Percentiles rank a stretch among this genome's conserved stretches.
Evolutionary conservation across 2,888 invertebrate species (phyloP).

Genomic region (Agonopterix heracliana): DNA sequence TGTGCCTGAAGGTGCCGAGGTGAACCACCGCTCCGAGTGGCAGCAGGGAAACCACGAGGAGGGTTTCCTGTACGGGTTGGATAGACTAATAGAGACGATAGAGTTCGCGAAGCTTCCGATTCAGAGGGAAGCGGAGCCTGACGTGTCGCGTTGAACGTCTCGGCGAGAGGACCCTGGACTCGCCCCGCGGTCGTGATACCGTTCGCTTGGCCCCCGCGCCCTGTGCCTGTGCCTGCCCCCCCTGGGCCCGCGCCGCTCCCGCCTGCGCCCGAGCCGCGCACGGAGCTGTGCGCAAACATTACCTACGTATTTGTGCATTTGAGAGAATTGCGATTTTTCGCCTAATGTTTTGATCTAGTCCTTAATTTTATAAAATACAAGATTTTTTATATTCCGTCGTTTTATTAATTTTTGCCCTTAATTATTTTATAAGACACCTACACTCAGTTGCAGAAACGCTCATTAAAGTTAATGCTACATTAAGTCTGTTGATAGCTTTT

Average conservation of each 20-base stretch:
- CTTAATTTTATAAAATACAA: conserved; percentile 38
- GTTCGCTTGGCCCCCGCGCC: conserved; percentile 29
- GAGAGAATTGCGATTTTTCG: conserved; percentile 58
- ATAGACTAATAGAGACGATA: conserved; percentile 87
- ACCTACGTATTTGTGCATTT: conserved; percentile 48
- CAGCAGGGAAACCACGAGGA: conserved; percentile 97
- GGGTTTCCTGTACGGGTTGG: conserved; percentile 94
- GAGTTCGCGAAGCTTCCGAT: conserved; percentile 48
- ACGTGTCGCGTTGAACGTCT: conserved; percentile 63
- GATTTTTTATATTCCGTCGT: conserved; percentile 21
- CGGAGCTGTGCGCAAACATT: conserved; percentile 51
- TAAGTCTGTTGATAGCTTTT: too few relatives aligned
- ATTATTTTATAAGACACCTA: too few relatives aligned
- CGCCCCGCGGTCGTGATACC: conserved; percentile 51
- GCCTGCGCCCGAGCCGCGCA: conserved; percentile 40
- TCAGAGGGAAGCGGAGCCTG: conserved; percentile 37
- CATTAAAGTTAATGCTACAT: too few relatives aligned
- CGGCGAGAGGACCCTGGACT: conserved; percentile 54
- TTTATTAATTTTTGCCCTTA: conserved; percentile 11
- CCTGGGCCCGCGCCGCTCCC: conserved; percentile 36
- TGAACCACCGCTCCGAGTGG: conserved; percentile 91
- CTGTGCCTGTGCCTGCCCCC: conserved; percentile 35
- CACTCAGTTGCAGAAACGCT: too few relatives aligned
- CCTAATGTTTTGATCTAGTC: conserved; percentile 59
- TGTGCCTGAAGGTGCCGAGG: conserved; percentile 79